Percentiles rank a stretch among this genome's conserved stretches.
Conservation (phyloP, 2,797 vertebrate species). For the Vespertilio murinus region DNA sequence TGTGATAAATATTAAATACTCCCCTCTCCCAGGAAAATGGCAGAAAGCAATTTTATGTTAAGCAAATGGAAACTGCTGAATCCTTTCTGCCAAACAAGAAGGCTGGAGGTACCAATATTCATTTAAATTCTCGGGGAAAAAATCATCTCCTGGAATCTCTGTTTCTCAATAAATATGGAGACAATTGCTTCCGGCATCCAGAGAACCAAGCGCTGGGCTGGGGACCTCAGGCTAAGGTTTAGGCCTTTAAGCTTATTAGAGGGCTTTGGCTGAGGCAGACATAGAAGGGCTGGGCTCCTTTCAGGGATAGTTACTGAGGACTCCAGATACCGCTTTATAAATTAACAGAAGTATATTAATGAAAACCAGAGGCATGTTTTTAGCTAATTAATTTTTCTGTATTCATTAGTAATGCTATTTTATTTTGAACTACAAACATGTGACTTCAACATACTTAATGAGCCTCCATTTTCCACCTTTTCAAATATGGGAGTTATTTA, state of each 20-base stretch:
- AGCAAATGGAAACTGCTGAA: constrained; percentile 22
- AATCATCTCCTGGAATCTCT: not conserved
- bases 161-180: not conserved
- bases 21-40: constrained; percentile 32
- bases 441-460: not conserved
- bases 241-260: not conserved
- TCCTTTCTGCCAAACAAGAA: constrained; percentile 27
- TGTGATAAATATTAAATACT: constrained; percentile 67
- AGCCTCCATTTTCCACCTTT: not conserved
- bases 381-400: not conserved
- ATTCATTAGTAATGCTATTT: not conserved
- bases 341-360: not conserved
- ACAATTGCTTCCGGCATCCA: not conserved
- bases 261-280: not conserved
- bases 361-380: not conserved
- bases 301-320: not conserved
- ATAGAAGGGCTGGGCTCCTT: not conserved
- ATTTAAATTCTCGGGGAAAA: not conserved
- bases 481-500: not conserved
- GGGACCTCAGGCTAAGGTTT: not conserved
- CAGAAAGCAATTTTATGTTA: constrained; percentile 65
- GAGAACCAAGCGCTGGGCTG: not conserved
- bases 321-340: not conserved
- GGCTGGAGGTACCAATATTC: not conserved
- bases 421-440: not conserved